Evolutionary conservation across 2,797 vertebrate genomes (phyloP), one percentile per base, ranked within the genome.

Genomic region (Caiman crocodilus): DNA sequence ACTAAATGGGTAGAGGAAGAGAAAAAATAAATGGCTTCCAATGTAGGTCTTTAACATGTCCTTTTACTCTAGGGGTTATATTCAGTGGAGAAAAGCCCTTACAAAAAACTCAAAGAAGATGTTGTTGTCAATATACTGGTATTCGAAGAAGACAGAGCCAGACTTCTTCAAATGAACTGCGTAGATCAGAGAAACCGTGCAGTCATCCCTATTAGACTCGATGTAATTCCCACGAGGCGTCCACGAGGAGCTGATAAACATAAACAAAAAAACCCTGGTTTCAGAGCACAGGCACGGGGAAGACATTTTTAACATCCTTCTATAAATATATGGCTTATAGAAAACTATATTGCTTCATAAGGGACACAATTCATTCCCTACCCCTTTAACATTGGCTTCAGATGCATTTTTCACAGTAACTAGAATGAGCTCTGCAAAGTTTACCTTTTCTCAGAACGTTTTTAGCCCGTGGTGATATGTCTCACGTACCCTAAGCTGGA

Each of bases 101-200:
- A 99, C 99, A 98, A 99, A 99, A 97, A 99, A 99, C 95, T 99
- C 99, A 97, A 99, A 99, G 96, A 99, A 98, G 98, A 99, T 98
- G 97, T 99, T 99, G 98, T 98, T 99, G 98, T 99, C 99, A 94
- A 99, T 98, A 85, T 99, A 99, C 94, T 99, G 99, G 97, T 99
- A 99, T 84, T 99, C 99, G 35, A 99, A 99, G 93, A 98, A 98
- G 98, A 99, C 98, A 10, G 98, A 99, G 76, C 99, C 99, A 0
- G 98, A 98, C 94, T 99, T 99, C 98, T 99, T 99, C 93, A 99
- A 98, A 93, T 99, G 99, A 76, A 99, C 99, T 0, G 99, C 98
- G 0, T 99, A 99, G 97, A 99, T 99, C 92, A 99, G 98, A n/a
- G 99, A 99, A 42, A 99, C 99, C 0, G 99, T 99, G 94, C 99